Conservation (phyloP, 92 coral and sea anemone species). For the Porites lobata region DNA sequence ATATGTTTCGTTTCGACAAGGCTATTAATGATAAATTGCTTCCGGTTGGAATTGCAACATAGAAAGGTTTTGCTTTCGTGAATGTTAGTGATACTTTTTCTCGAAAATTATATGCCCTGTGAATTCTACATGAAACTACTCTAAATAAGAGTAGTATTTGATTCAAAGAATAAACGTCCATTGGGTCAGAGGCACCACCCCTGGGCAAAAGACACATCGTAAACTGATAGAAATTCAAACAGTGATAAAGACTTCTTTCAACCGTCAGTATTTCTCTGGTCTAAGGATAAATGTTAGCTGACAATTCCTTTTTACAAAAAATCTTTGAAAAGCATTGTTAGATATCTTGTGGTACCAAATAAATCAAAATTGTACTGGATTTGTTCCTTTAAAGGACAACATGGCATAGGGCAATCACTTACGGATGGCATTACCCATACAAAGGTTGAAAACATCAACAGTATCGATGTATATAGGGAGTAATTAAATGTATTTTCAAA, state of each 20-base stretch:
- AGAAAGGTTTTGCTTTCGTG: neutral
- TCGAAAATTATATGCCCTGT: neutral
- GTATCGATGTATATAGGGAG: neutral
- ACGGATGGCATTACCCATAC: neutral
- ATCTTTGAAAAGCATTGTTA: no score
- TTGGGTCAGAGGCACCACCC: neutral
- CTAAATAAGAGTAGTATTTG: neutral
- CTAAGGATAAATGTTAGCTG: neutral
- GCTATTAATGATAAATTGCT: neutral
- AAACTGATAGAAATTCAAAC: neutral
- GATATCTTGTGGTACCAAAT: neutral
- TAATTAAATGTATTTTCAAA: neutral
- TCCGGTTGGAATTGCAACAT: constrained; percentile 35
- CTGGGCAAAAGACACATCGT: no score
- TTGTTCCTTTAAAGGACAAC: neutral
- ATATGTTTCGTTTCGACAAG: neutral
- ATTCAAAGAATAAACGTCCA: neutral
- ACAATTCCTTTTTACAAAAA: no score
- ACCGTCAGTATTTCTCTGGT: neutral
- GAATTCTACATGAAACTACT: no score
- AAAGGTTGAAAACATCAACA: neutral
- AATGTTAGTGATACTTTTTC: neutral
- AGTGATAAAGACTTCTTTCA: no score
- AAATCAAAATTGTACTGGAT: neutral
- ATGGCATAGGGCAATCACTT: neutral